Evolutionary conservation across 2,797 vertebrate species (phyloP), one percentile per base, ranked within the genome.

Genomic region (Enteromius paludinosus): DNA sequence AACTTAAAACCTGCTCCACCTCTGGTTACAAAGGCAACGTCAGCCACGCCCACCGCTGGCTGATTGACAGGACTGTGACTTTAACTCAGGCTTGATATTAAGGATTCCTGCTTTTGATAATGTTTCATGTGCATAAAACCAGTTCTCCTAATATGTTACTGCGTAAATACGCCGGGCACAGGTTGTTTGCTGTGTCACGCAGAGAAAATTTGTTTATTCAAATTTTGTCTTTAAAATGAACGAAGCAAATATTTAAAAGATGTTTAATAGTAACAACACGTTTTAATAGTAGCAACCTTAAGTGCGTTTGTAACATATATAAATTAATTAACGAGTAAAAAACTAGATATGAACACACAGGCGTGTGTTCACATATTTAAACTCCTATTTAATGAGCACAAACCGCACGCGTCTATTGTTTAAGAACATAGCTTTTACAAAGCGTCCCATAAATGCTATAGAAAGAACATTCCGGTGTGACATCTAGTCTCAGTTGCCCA

Each of bases 1-100:
- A 33, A 59, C 43, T 87, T 85, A 68, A n/a, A 78, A 59, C 79
- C 80, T 41, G 86, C 89, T 81, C 87, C 87, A 85, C 87, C 88
- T 86, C 86, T 73, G 69, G 78, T 65, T 79, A 45, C 87, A 49
- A 72, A 11, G 86, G n/a, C 64, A 86, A 83, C 82, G 30, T 1
- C 5, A 33, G 70, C 64, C 71, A 82, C 88, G 75, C 87, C 89
- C 88, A 72, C 71, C 14, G 61, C 77, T 68, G 8, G 23, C 49
- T 23, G 23, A 69, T 1, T 41, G 38, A 30, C 17, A 77, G 11
- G 20, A 69, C 73, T n/a, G 23, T 5, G 38, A 14, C 33, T 35
- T 62, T 62, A 20, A 49, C 11, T 15, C 54, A 5, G 17, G 23
- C 43, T 54, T 4, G 23, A 54, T 52, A 4, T 23, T 12, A 6